phyloP scores from a whole-genome alignment of 1,140 invertebrate species.

The Temnothorax longispinosus region DNA sequence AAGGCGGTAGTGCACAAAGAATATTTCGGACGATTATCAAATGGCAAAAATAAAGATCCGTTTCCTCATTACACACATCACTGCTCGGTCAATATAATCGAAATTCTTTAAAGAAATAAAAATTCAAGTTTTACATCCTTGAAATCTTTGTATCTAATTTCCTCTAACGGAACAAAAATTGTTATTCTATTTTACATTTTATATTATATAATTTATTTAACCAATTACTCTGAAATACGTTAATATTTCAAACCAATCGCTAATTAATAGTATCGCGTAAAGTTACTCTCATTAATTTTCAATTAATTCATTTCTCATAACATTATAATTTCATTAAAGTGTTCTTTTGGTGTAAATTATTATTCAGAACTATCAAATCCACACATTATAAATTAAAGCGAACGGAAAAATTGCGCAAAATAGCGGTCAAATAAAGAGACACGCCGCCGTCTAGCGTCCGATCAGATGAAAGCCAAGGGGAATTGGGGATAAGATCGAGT shows the following conservation, averaged over 20 bases:
- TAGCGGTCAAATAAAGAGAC: slow-evolving; percentile 36
- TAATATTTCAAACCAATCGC: neutral
- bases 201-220: slow-evolving; percentile 3
- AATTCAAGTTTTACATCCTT: neutral
- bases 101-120: neutral
- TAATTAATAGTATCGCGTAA: neutral
- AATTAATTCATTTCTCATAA: neutral
- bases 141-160: neutral
- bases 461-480: neutral
- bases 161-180: neutral
- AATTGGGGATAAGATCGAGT: neutral
- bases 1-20: slow-evolving; percentile 20
- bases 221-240: neutral
- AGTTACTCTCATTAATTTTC: neutral
- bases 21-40: slow-evolving; percentile 51
- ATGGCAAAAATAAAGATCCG: slow-evolving; percentile 50
- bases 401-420: neutral
- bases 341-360: neutral
- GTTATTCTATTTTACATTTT: neutral
- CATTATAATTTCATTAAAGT: neutral
- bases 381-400: neutral
- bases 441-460: neutral
- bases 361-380: neutral
- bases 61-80: slow-evolving; percentile 36
- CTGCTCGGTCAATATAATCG: slow-evolving; percentile 13